Base-by-base conservation (phyloP, 2,113 vertebrate genomes). In the Ceyx cyanopectus region DNA sequence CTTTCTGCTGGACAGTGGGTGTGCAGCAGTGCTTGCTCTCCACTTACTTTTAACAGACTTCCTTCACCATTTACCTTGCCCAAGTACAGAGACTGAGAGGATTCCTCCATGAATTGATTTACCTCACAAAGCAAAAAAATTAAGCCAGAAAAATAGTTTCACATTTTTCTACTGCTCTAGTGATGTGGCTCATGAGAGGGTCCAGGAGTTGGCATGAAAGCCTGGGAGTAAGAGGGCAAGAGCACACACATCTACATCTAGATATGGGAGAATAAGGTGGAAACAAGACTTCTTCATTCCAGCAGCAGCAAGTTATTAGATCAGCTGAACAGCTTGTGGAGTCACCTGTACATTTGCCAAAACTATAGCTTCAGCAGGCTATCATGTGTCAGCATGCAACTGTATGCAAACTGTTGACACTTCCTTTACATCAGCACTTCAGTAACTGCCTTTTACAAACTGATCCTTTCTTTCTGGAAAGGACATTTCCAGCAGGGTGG, bases 361-460 rank as follows among this genome's bases (percentile, higher is more conserved):
- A 90, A 82, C 66, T 40, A 72, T 14, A 27, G 77, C 81, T 83
- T 75, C 75, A 57, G 63, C 63, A 82, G 66, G 32, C 46, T 81
- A 43, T 74, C 14, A 2, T 30, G 29, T 61, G 29, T 88, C 75
- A 90, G 41, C 51, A 66, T 41, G 23, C 56, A 90, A 7, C 51
- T 69, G 20, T 51, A 48, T 74, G 53, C 75, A 53, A 75, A 81
- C 24, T 53, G 41, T 53, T 37, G 11, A 65, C 0, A 3, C 29
- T 57, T 87, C 75, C 51, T 90, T 85, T 87, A 70, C 34, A 78
- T 87, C 63, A 76, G 53, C 34, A n/a, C 41, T 90, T 90, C 27
- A 61, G 34, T 46, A 79, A 79, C 18, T 43, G 29, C n/a, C 29
- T 46, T 75, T 84, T 56, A 57, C 65, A 60, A 51, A 40, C 27